phyloP scores from a whole-genome alignment of 2,113 vertebrate species.

The Caranx ignobilis region DNA sequence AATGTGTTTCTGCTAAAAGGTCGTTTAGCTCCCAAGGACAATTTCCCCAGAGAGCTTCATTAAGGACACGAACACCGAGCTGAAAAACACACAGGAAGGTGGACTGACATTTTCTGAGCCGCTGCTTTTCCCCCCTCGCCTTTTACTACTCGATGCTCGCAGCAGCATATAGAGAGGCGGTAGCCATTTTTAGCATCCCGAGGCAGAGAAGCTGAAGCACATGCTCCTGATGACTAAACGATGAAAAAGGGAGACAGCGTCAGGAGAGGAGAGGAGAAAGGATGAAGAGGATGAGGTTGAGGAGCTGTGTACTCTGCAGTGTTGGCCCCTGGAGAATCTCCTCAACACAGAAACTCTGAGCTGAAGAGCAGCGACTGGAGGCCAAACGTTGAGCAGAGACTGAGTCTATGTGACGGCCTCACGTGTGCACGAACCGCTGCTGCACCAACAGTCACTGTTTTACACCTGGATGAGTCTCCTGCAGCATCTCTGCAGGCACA shows the following conservation, averaged over 20 bases:
- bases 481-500: background rate
- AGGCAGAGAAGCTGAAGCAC: slow-evolving; percentile 44
- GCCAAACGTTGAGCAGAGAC: slow-evolving; percentile 5
- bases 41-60: background rate
- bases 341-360: background rate
- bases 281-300: slow-evolving; percentile 21
- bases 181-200: slow-evolving; percentile 60
- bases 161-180: slow-evolving; percentile 30
- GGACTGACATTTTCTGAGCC: background rate
- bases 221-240: slow-evolving; percentile 59
- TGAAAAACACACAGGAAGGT: background rate
- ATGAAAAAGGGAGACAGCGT: slow-evolving; percentile 47
- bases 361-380: slow-evolving; percentile 9
- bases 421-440: background rate
- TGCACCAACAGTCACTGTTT: background rate
- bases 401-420: slow-evolving; percentile 1
- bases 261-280: slow-evolving; percentile 16
- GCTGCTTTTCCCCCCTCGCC: background rate
- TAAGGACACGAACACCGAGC: background rate
- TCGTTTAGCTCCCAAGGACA: background rate
- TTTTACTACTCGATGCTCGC: background rate
- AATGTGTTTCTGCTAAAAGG: slow-evolving; percentile 36
- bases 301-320: slow-evolving; percentile 46
- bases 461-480: background rate
- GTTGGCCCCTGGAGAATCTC: slow-evolving; percentile 30